Conservation (phyloP, 1,140 invertebrate species). For the Zaprionus ghesquierei region DNA sequence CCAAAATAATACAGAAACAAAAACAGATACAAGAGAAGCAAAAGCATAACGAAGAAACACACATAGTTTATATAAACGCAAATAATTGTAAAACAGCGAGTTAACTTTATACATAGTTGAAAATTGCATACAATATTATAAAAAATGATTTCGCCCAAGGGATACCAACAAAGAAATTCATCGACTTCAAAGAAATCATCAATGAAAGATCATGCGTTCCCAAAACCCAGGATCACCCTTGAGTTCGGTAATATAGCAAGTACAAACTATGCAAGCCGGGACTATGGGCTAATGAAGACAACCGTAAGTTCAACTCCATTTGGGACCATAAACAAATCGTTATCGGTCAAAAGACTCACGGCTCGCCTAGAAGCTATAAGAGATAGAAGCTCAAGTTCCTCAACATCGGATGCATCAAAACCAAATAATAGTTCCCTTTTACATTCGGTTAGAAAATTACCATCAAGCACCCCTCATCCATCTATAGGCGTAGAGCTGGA, state of each 20-base stretch:
- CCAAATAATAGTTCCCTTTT: background rate
- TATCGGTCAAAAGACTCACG: conserved; percentile 17
- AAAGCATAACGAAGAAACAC: background rate
- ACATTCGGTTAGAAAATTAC: background rate
- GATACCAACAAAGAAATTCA: background rate
- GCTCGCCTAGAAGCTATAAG: conserved; percentile 20
- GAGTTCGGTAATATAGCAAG: background rate
- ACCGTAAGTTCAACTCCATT: conserved; percentile 34
- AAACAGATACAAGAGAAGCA: too few relatives aligned
- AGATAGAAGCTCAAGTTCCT: background rate
- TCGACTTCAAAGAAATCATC: too few relatives aligned
- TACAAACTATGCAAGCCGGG: background rate
- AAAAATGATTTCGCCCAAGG: background rate
- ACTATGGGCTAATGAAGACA: conserved; percentile 45
- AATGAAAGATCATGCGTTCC: too few relatives aligned
- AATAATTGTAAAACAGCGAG: background rate
- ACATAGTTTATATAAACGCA: too few relatives aligned
- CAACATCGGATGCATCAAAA: background rate
- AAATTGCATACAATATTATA: too few relatives aligned
- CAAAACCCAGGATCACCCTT: background rate
- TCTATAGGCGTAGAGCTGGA: background rate
- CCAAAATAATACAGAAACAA: too few relatives aligned
- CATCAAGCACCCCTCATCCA: conserved; percentile 11
- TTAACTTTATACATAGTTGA: background rate
- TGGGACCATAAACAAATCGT: conserved; percentile 3